Base-by-base conservation (phyloP, 2,888 invertebrate genomes). In the Stenodera caucasica region DNA sequence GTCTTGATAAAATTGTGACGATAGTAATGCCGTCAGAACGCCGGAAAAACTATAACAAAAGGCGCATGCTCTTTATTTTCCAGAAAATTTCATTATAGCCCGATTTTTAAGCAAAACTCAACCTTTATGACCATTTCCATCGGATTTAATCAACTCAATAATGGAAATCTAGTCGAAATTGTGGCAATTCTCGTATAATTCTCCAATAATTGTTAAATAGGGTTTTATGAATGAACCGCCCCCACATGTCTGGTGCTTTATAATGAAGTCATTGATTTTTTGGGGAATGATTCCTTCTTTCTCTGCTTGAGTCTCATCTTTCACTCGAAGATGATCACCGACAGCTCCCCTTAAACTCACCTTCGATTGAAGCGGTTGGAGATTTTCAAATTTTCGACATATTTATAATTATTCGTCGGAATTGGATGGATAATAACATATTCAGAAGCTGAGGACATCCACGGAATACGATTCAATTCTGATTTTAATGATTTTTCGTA, bases 381-480 rank as follows among this genome's bases (percentile, higher is more conserved):
- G 33, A 68, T 69, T 33, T 59, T 62, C 14, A 75, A 63, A 53
- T 72, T 63, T 30, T 71, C 69, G 9, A 73, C 57, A 50, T 68
- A 72, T 11, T 68, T 64, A 49, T 67, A 74, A 15, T 71, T 59
- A 50, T 57, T 56, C 40, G 55, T 60, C 9, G 72, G 72, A 23
- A 71, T 29, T 2, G 65, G 40, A 26, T 67, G 69, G 18, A 67
- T 61, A 30, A 65, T 68, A 21, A 72, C 67, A 11, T 66, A 61
- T 60, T 72, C 67, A 21, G 73, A 74, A 30, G 69, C 57, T 23
- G 61, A 53, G 1, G 73, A 74, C 15, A 72, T 70, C 75, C 75
- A 75, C 59, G 70, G 70, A 37, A 69, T 49, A 23, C 69, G 70
- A 23, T 45, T 45, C 4, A n/a, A 5, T 23, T 45, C 45, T 12